Evolutionary conservation across 1,140 invertebrate genomes (phyloP), one percentile per base, ranked within the genome.

Genomic region (Cephus cinctus): DNA sequence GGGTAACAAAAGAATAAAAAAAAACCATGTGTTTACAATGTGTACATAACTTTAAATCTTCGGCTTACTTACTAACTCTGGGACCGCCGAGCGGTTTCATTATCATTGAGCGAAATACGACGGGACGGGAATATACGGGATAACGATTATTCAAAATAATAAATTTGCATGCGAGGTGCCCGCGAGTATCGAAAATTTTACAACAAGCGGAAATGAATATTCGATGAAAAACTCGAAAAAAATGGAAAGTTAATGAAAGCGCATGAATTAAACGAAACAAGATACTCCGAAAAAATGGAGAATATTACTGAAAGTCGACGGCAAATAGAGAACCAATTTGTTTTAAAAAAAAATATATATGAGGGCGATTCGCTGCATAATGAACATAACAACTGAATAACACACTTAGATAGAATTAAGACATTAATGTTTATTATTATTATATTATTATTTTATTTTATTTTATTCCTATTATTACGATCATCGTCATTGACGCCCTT

Each of bases 21-120:
- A 49, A 52, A 59, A 51, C 49, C 34, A 50, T 50, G 43, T 53
- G 44, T 54, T 52, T 48, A 57, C 43, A 60, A 67, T 58, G 53
- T 68, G 65, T 68, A 68, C 56, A 68, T 68, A 68, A 65, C 57
- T 67, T 63, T 60, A 61, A n/a, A n/a, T n/a, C n/a, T n/a, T n/a
- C 58, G 63, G 61, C 59, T 62, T 65, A 60, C 59, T 63, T 61
- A 65, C 14, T 54, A 8, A 27, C 6, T n/a, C 25, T 58, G 48
- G n/a, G n/a, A 61, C 62, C 62, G 62, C 54, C 62, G 58, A 63
- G 54, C 62, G 60, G 65, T 63, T 52, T 43, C 36, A 39, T 52
- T 39, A n/a, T n/a, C n/a, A n/a, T n/a, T n/a, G n/a, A n/a, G n/a
- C n/a, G n/a, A n/a, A n/a, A n/a, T n/a, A n/a, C n/a, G n/a, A n/a